Base-by-base conservation (phyloP, 2,888 invertebrate genomes). In the Eristalis tenax region DNA sequence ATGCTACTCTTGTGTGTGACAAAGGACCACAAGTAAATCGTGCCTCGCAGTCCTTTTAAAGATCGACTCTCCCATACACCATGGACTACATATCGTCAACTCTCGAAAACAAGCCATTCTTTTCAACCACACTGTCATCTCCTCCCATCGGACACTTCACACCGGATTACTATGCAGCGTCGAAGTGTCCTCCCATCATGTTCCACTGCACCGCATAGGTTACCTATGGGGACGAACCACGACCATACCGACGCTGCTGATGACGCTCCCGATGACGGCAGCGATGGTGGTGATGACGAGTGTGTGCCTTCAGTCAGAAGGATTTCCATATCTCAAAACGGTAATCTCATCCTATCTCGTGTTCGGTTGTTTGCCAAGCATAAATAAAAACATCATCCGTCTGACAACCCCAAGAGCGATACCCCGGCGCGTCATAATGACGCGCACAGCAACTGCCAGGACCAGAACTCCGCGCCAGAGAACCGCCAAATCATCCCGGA, bases 351-450 rank as follows among this genome's bases (percentile, higher is more conserved):
- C 61, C 32, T 70, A 70, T 78, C 74, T 70, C 77, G 38, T 78
- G 65, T 56, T 74, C 61, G 40, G 74, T 57, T 82, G 65, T 78
- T 73, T 78, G 78, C 70, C 23, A 32, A 77, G 78, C 77, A 82
- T 70, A 86, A 83, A 83, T 86, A 86, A 70, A 83, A 86, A 83
- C 83, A 83, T 83, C 75, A 86, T 66, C 83, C 70, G 75, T 75
- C 70, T 65, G 78, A 74, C 77, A 50, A 63, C 69, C 69, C 23
- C 65, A 71, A 38, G 59, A 82, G 64, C 63, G 56, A 68, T n/a
- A 61, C 75, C 65, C 64, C 61, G 15, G 15, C 40, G 57, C 38
- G 59, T 59, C 75, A 70, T 71, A 26, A 73, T 61, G 32, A 32
- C 68, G 66, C 61, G 76, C 50, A 35, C 65, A 28, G 40, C 18